These are phyloP conservation scores for Holothuria leucospilota DNA, from an alignment of 53 echinoderm and acorn worm genomes.

Conservation along the genomic window DNA sequence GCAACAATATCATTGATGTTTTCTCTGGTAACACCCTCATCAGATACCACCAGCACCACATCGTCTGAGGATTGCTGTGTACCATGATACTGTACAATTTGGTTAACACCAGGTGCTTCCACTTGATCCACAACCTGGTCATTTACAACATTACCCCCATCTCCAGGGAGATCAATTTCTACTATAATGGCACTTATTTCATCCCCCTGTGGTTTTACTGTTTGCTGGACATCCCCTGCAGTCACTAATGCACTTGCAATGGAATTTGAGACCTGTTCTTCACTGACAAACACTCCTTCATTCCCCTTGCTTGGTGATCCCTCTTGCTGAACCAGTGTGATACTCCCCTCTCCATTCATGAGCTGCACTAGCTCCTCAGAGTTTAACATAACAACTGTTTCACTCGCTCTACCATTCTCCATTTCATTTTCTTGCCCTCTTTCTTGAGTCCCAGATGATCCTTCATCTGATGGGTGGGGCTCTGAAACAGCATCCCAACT, in stretches of 20 bases:
- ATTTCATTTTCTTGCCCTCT: not conserved
- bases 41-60: too few relatives aligned
- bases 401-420: not conserved
- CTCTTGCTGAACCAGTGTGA: not conserved
- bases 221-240: not conserved
- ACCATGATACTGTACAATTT: not conserved
- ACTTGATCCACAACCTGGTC: not conserved
- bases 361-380: conserved; percentile 24
- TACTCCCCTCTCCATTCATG: not conserved
- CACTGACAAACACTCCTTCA: too few relatives aligned
- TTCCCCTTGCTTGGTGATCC: too few relatives aligned
- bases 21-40: too few relatives aligned
- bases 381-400: conserved; percentile 15
- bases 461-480: not conserved
- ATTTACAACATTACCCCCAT: not conserved
- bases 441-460: too few relatives aligned
- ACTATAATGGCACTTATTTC: conserved; percentile 37
- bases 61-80: not conserved
- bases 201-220: not conserved
- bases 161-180: conserved; percentile 3
- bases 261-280: not conserved
- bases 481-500: conserved; percentile 5
- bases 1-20: too few relatives aligned
- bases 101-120: not conserved
- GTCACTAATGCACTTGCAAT: not conserved